These are phyloP conservation scores for Antheraea assamensis DNA, from an alignment of 2,888 invertebrate species.

Conservation along the genomic window DNA sequence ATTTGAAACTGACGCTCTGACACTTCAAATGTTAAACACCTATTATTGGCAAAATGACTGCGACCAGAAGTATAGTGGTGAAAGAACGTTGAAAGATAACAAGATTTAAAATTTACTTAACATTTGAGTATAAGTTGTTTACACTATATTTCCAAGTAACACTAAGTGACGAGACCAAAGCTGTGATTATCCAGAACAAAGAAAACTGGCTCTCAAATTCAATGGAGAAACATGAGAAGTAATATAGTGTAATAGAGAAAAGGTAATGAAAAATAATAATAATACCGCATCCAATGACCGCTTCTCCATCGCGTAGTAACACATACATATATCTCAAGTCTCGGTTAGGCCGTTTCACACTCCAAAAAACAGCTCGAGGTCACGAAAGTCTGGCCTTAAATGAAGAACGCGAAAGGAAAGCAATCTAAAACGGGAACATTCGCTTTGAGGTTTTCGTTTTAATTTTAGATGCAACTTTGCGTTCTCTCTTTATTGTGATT, in stretches of 20 bases:
- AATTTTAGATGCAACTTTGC: constrained; percentile 28
- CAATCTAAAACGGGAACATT: constrained; percentile 23
- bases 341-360: constrained; percentile 53
- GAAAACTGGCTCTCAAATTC: no score
- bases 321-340: constrained; percentile 31
- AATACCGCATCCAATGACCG: background rate
- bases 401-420: constrained; percentile 48
- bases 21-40: no score
- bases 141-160: no score
- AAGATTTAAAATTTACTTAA: no score
- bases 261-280: background rate
- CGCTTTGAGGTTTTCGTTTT: constrained; percentile 21
- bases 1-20: no score
- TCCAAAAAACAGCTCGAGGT: constrained; percentile 49
- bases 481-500: constrained; percentile 20
- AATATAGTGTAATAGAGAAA: background rate
- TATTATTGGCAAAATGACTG: no score
- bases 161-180: no score
- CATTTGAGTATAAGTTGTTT: no score
- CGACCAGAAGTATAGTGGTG: no score
- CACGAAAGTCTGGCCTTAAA: constrained; percentile 40
- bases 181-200: no score
- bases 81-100: no score
- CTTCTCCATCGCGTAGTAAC: constrained; percentile 11
- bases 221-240: background rate